phyloP scores from a whole-genome alignment of 2,113 vertebrate species.

The Mirza zaza region DNA sequence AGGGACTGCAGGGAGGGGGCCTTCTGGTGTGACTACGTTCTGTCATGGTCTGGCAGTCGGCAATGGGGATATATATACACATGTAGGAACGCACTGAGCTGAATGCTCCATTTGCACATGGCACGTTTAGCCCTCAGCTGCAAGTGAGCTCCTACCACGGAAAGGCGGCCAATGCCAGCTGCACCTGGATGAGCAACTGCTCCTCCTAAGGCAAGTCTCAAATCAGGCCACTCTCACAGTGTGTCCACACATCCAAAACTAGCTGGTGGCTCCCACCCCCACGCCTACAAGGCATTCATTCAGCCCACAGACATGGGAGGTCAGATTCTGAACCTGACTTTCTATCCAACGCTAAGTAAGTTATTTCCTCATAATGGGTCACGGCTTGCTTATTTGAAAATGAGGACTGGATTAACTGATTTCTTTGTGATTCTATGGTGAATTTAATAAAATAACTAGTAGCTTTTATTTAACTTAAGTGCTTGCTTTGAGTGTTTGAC shows the following conservation, averaged over 20 bases:
- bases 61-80: fast-evolving
- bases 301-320: neutral
- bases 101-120: fast-evolving
- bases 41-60: too few relatives aligned
- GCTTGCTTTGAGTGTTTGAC: neutral
- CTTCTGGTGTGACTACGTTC: neutral
- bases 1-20: neutral
- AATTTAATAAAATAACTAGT: neutral
- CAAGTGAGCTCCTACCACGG: neutral
- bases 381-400: neutral
- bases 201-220: fast-evolving
- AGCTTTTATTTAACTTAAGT: neutral
- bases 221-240: fast-evolving
- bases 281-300: fast-evolving
- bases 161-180: neutral
- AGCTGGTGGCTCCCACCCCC: too few relatives aligned
- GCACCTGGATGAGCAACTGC: fast-evolving
- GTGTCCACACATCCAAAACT: too few relatives aligned
- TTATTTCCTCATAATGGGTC: neutral
- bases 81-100: fast-evolving
- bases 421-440: neutral
- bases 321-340: neutral
- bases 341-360: fast-evolving
- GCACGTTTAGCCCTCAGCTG: neutral
- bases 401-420: neutral